phyloP scores from a whole-genome alignment of 2,113 vertebrate genomes.

The Columba janthina region DNA sequence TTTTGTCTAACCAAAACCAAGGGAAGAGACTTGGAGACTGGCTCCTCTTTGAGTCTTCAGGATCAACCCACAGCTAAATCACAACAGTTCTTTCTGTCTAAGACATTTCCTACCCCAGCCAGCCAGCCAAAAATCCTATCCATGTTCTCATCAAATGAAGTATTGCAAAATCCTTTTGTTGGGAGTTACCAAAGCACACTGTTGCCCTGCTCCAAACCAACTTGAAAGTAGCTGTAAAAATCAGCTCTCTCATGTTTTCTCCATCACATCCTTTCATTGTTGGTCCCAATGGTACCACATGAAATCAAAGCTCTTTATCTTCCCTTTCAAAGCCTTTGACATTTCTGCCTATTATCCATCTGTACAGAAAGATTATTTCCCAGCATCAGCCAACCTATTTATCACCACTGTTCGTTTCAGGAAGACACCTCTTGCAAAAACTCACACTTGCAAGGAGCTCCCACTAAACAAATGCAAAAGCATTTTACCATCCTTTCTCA shows the following conservation, averaged over 20 bases:
- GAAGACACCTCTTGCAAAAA: not conserved
- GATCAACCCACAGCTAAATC: not conserved
- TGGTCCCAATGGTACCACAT: too few relatives aligned
- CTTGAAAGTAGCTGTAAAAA: not conserved
- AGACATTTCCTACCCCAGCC: conserved; percentile 1
- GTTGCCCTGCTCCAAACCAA: not conserved
- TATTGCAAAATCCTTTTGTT: not conserved
- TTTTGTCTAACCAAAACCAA: not conserved
- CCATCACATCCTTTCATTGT: not conserved
- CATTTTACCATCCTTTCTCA: not conserved
- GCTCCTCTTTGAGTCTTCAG: not conserved
- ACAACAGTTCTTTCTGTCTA: not conserved
- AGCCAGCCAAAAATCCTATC: not conserved
- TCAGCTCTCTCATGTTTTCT: not conserved
- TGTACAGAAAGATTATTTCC: not conserved
- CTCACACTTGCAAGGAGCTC: not conserved
- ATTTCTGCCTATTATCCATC: not conserved
- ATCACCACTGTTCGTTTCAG: not conserved
- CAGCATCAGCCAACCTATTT: not conserved
- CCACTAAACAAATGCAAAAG: not conserved
- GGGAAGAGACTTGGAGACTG: not conserved
- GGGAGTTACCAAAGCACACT: not conserved
- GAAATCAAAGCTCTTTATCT: not conserved
- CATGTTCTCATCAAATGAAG: not conserved
- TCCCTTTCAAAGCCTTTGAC: not conserved